Percentiles rank a stretch among this genome's conserved stretches.
These are phyloP conservation scores for Zaprionus ghesquierei DNA, from an alignment of 1,140 invertebrate species.

Conservation along the genomic window DNA sequence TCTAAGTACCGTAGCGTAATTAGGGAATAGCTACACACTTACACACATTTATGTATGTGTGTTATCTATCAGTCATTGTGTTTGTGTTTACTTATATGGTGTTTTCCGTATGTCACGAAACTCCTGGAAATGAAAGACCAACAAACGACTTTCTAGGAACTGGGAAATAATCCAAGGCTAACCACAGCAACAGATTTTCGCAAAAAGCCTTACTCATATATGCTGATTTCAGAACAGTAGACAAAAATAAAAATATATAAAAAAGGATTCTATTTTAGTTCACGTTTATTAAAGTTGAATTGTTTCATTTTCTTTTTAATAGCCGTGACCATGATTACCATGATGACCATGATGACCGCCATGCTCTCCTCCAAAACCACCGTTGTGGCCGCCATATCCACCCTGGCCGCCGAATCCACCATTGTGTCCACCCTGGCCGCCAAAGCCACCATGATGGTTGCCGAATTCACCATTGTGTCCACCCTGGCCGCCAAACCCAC, in stretches of 20 bases:
- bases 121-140: not conserved
- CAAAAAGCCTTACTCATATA: no score
- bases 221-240: no score
- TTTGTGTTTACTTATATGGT: not conserved
- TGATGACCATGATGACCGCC: not conserved
- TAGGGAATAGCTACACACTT: not conserved
- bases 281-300: no score
- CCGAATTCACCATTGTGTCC: no score
- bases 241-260: no score
- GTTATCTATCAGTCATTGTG: not conserved
- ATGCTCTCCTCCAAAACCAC: not conserved
- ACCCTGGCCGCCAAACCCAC: not conserved
- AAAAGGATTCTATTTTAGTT: no score
- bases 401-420: constrained; percentile 7
- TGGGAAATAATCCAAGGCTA: no score
- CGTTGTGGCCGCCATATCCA: constrained; percentile 11
- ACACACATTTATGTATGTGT: not conserved
- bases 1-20: not conserved
- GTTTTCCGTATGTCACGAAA: not conserved
- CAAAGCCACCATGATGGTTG: constrained; percentile 14
- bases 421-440: not conserved
- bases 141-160: not conserved
- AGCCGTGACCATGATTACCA: not conserved
- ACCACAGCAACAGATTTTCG: not conserved
- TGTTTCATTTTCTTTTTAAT: no score